Conservation (phyloP, 1,140 invertebrate genomes). For the Tetragnatha versicolor region DNA sequence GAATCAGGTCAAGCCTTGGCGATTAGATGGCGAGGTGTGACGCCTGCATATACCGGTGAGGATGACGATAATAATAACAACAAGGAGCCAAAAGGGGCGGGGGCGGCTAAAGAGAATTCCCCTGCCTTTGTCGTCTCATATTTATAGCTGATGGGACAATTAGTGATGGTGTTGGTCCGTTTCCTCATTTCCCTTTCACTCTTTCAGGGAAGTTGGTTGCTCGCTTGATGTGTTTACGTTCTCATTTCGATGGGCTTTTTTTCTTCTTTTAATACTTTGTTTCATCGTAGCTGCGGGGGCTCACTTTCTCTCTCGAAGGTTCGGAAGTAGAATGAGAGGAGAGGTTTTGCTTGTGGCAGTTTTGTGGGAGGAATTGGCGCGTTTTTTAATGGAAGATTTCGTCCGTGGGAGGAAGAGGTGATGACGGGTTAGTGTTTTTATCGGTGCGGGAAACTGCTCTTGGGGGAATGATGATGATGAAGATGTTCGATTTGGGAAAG, state of each 20-base stretch:
- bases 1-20: slow-evolving; percentile 37
- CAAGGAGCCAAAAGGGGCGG: slow-evolving; percentile 14
- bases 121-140: neutral
- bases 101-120: slow-evolving; percentile 6
- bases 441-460: neutral
- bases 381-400: neutral
- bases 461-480: neutral
- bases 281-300: neutral
- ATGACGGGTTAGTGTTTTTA: neutral
- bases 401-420: neutral
- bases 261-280: neutral
- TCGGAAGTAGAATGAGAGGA: neutral
- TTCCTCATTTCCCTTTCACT: neutral
- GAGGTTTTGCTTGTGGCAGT: neutral
- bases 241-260: neutral
- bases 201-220: neutral
- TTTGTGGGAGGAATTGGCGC: neutral
- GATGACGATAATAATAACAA: slow-evolving; percentile 20
- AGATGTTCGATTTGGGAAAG: neutral
- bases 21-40: slow-evolving; percentile 46
- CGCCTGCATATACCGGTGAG: neutral
- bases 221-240: slow-evolving; percentile 7
- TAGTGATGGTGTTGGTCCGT: neutral
- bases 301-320: neutral
- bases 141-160: slow-evolving; percentile 32